Evolutionary conservation across 2,797 vertebrate genomes (phyloP).

Genomic region (Tiaroga cobitis): DNA sequence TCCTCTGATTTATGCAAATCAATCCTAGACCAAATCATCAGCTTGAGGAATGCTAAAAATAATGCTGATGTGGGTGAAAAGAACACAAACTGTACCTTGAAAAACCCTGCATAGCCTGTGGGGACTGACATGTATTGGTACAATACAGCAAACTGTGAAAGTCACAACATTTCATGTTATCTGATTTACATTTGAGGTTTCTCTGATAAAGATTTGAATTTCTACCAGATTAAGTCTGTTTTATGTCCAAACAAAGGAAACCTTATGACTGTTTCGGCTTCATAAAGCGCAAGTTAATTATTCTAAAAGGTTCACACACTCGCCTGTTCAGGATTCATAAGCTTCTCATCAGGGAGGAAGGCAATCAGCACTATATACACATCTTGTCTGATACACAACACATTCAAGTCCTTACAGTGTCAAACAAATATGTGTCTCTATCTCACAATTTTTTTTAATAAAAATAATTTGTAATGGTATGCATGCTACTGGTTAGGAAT

Average conservation of each 20-base stretch:
- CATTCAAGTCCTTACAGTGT: constrained; percentile 16
- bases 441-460: not conserved
- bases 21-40: constrained; percentile 31
- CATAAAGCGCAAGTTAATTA: constrained; percentile 37
- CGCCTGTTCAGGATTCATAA: constrained; percentile 44
- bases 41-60: constrained; percentile 10
- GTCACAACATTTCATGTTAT: not conserved
- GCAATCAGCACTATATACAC: constrained; percentile 20
- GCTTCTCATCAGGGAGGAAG: constrained; percentile 46
- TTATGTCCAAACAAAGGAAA: not conserved
- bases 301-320: constrained; percentile 35
- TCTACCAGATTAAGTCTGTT: not conserved
- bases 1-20: constrained; percentile 36
- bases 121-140: not conserved
- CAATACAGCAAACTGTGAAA: not conserved
- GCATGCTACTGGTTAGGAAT: not conserved
- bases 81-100: constrained; percentile 27
- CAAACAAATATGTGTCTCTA: not conserved
- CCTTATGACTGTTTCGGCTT: not conserved
- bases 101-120: not conserved
- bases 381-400: constrained; percentile 29
- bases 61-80: constrained; percentile 15
- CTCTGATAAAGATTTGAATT: not conserved
- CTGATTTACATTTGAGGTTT: not conserved
- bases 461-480: not conserved